These are phyloP conservation scores for Cavia porcellus DNA, from an alignment of 2,113 vertebrate genomes.

Conservation along the genomic window DNA sequence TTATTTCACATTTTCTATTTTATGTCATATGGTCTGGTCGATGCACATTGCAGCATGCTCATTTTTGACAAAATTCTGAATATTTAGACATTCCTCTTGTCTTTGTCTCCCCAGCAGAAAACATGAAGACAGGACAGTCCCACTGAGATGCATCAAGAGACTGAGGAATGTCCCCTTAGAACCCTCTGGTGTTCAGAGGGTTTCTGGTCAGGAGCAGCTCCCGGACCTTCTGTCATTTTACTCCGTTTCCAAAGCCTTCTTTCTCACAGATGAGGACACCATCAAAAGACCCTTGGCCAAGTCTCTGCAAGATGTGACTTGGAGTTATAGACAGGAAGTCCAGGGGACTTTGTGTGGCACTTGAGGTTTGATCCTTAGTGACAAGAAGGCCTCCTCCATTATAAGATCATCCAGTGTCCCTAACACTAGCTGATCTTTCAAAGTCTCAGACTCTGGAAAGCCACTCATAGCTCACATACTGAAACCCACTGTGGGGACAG, in stretches of 20 bases:
- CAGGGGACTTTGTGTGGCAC: neutral
- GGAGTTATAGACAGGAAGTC: neutral
- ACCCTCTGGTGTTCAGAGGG: neutral
- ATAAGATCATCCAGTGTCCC: neutral
- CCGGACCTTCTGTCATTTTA: accelerated
- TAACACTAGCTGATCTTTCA: neutral
- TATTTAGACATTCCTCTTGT: neutral
- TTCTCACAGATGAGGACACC: neutral
- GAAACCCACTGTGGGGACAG: neutral
- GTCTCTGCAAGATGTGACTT: neutral
- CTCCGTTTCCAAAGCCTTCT: neutral
- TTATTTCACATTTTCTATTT: neutral
- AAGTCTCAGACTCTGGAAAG: neutral
- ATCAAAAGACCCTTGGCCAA: neutral
- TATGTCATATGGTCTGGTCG: neutral
- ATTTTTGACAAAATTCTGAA: neutral
- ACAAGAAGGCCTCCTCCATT: neutral
- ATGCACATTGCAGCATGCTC: accelerated
- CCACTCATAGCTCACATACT: neutral
- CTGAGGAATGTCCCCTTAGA: neutral
- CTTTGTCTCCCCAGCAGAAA: neutral
- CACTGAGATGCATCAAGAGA: accelerated
- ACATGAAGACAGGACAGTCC: neutral
- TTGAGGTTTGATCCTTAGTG: neutral
- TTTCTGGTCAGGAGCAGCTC: neutral